Base-by-base conservation (phyloP, 2,797 vertebrate species). In the Melanotaenia parkinsoni region DNA sequence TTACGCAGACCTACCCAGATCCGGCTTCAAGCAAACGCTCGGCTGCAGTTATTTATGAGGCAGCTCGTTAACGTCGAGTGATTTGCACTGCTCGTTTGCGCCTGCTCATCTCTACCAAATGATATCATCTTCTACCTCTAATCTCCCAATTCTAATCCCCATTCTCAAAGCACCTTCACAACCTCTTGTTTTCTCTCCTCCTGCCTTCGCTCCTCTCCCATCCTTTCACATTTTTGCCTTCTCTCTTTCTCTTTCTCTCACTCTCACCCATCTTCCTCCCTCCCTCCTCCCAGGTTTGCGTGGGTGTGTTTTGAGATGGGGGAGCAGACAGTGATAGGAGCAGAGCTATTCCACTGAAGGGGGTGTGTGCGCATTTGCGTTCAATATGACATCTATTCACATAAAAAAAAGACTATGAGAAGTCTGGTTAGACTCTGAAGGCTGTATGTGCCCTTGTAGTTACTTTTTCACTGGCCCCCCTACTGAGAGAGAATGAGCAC, bases 31-130 rank as follows among this genome's bases (percentile, higher is more conserved):
- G 86, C 86, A 56, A 67, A 72, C 85, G 79, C 81, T 76, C 16
- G 63, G 81, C 86, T 77, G 82, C 81, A 70, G 84, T 90, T 91
- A 95, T 95, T 95, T 94, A 95, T 76, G 90, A 93, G 93, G 91
- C 88, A 91, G 92, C 93, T 94, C 88, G 90, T 94, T 95, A 94
- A 94, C 88, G 74, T 82, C 22, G 60, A 86, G 87, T 92, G 92
- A 95, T 95, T 94, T 95, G 93, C 90, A 72, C 86, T 84, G 90
- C 92, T 94, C 93, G 88, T 94, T 94, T 93, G 88, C 88, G 86
- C 86, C 89, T 40, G 81, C 89, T 92, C 92, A 94, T 93, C 91
- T 91, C 90, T 50, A 89, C 86, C 81, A 82, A 89, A 93, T 94
- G 93, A 95, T 91, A 93, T 94, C 91, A 93, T 94, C 91, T 88